Evolutionary conservation across 2,888 invertebrate genomes (phyloP), one percentile per base, ranked within the genome.

Genomic region (Protodeltote pygarga): DNA sequence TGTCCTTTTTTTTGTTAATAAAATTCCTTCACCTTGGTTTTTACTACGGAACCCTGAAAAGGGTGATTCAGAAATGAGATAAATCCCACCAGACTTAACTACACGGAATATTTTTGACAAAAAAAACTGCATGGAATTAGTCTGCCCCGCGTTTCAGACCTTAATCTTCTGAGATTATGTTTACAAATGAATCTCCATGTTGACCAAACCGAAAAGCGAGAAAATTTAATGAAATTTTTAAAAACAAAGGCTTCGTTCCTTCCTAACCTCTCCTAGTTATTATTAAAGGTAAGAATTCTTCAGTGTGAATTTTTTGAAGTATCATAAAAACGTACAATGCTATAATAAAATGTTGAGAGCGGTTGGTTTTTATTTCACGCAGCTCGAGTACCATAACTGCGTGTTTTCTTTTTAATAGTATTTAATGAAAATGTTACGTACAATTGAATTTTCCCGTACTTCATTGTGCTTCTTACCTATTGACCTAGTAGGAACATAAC

Each of bases 271-370:
- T 61, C 47, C 34, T 38, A 45, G 34, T 67, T 59, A 68, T 73
- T 66, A 72, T 69, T 65, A 75, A 65, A 69, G 51, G 46, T 32
- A 54, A 59, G 54, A 49, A 69, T 70, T 54, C 55, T 48, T 54
- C 34, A 20, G 62, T 49, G 61, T 47, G 54, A 69, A 73, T 71
- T 65, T 62, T 74, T 70, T 68, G 65, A 75, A 68, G 72, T 65
- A 49, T 59, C 68, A 63, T 61, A 66, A 71, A 70, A 75, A 73
- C 67, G 49, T 63, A 65, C 50, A 58, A 31, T 15, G 35, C 17
- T 37, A 42, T 53, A 63, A 67, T 70, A 67, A 63, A 75, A 69
- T 49, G 40, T 62, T 32, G 24, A 34, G 16, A 29, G 32, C 32
- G 37, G 34, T 66, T 55, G 55, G 50, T 47, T 47, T 63, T 54